Evolutionary conservation across 1,140 invertebrate species (phyloP), one percentile per base, ranked within the genome.

Genomic region (Ips typographus): DNA sequence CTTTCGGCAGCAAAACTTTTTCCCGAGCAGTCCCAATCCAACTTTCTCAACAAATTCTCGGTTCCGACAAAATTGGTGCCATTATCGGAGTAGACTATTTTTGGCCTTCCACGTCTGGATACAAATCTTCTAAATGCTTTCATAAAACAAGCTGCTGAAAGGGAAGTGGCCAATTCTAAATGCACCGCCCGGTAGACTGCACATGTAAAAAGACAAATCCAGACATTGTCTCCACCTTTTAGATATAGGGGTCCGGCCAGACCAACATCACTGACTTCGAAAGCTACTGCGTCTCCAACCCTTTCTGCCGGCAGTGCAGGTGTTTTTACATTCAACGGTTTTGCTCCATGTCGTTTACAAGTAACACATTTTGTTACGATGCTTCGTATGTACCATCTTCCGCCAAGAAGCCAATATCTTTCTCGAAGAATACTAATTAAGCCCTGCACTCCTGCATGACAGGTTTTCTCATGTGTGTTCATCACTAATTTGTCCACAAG

Each of bases 181-280:
- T 22, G 22, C 4, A 81, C 72, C 1, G 77, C 79, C 51, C 77
- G 49, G 61, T 77, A 79, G 8, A 77, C 52, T 8, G 70, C 72
- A 65, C 69, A 71, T 2, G 68, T 78, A 53, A 80, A 80, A 8
- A 80, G 22, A 52, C 73, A 72, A 55, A 80, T 68, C 78, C 79
- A 79, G 2, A 70, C 71, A 58, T 81, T 78, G 42, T 62, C 8
- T 6, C 42, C 7, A 22, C 4, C 8, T 51, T 49, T 68, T 1
- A 69, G 41, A 43, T 67, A 72, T 22, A 79, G 38, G 40, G 77
- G 76, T 1, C 78, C 78, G 40, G 42, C 47, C 3, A 58, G 40
- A 75, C 40, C 56, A 6, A 75, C 58, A 22, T 36, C 58, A 38
- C 2, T 74, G 72, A 53, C 77, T 75, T 37, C 61, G 62, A 2